Percentiles rank a stretch among this genome's conserved stretches.
phyloP scores from a whole-genome alignment of 2,888 invertebrate genomes.

The Zeuzera pyrina region DNA sequence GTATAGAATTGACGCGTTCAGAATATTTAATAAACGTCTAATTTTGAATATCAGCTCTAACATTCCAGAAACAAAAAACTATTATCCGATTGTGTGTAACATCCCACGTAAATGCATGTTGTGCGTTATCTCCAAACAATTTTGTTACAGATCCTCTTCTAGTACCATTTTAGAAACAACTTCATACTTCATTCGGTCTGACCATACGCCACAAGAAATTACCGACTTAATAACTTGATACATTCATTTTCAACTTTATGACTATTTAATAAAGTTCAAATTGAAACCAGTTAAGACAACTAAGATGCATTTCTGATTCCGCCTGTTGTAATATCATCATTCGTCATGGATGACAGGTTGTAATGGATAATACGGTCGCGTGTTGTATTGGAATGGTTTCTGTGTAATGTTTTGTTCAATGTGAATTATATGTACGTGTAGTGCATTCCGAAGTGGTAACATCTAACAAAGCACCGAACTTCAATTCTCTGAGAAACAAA shows the following conservation, averaged over 20 bases:
- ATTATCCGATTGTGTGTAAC: conserved; percentile 39
- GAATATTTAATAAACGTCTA: neutral
- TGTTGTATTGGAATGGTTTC: conserved; percentile 22
- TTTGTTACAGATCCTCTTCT: conserved; percentile 42
- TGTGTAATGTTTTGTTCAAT: neutral
- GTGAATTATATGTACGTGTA: conserved; percentile 1
- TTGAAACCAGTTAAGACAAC: too few species aligned
- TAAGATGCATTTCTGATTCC: too few species aligned
- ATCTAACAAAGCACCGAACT: too few species aligned
- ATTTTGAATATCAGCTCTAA: conserved; percentile 11
- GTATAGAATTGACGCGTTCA: too few species aligned
- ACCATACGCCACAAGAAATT: neutral
- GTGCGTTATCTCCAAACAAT: conserved; percentile 44
- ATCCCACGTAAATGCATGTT: conserved; percentile 54
- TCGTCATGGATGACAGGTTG: conserved; percentile 50
- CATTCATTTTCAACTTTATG: conserved; percentile 17
- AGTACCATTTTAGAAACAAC: conserved; percentile 33
- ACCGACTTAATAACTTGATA: neutral
- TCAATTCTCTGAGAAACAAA: too few species aligned
- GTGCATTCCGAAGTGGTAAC: too few species aligned
- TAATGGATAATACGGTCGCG: conserved; percentile 53
- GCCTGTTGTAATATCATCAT: conserved; percentile 51
- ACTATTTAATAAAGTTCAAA: conserved; percentile 6
- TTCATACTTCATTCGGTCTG: conserved; percentile 32
- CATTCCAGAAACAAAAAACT: conserved; percentile 33